Evolutionary conservation across 2,888 invertebrate species (phyloP).

Genomic region (Drosophila formosana): DNA sequence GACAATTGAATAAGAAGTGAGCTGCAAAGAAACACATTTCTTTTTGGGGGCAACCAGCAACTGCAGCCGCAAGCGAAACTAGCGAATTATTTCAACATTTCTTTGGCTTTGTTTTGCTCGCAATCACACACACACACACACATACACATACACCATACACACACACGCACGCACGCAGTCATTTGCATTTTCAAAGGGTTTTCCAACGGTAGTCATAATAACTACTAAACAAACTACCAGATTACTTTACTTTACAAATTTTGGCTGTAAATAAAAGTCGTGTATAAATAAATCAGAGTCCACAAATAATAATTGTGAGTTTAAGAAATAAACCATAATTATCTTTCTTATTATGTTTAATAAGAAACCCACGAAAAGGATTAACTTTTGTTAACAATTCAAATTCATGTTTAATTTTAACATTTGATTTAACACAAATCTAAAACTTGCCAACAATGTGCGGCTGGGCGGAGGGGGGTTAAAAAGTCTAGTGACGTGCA

Average conservation of each 20-base stretch:
- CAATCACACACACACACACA: conserved; percentile 20
- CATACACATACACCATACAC: neutral
- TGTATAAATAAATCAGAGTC: too few species aligned
- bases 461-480: neutral
- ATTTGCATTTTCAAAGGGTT: conserved; percentile 60
- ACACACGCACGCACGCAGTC: conserved; percentile 4
- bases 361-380: too few species aligned
- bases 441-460: conserved; percentile 16
- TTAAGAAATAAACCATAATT: too few species aligned
- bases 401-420: too few species aligned
- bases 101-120: conserved; percentile 74
- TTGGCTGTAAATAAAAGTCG: too few species aligned
- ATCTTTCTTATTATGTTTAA: too few species aligned
- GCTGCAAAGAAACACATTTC: conserved; percentile 60
- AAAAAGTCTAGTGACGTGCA: conserved; percentile 60
- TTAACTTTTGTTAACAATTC: too few species aligned
- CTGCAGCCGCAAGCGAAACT: conserved; percentile 21
- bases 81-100: conserved; percentile 57
- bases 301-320: too few species aligned
- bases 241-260: too few species aligned
- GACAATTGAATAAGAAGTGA: conserved; percentile 68
- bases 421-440: too few species aligned
- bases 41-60: conserved; percentile 62
- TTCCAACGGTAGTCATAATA: neutral
- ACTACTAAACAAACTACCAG: too few species aligned